A percentile compares a stretch with the other conserved stretches of the same genome.
phyloP scores from a whole-genome alignment of 1,140 invertebrate genomes.

The Caenorhabditis brenneri region DNA sequence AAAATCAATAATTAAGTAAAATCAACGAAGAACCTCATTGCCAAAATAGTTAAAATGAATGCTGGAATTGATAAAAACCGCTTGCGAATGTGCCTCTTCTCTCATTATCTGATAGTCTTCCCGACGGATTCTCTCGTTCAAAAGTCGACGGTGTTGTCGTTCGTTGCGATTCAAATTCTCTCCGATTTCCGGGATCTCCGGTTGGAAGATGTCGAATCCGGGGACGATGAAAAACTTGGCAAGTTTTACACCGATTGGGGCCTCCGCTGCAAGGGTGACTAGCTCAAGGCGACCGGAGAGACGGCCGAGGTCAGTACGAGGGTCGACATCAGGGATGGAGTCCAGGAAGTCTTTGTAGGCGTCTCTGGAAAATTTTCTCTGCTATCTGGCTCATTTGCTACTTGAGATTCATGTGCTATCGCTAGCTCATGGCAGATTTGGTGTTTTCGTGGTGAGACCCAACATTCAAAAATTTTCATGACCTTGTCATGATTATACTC shows the following conservation, averaged over 20 bases:
- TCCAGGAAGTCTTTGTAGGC: not conserved
- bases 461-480: too few relatives aligned
- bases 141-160: not conserved
- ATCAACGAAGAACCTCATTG: not conserved
- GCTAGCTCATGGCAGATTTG: too few relatives aligned
- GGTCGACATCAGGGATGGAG: not conserved
- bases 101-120: not conserved
- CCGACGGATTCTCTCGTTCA: not conserved
- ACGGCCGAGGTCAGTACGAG: not conserved
- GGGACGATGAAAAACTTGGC: not conserved
- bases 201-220: not conserved
- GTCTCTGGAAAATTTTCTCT: not conserved
- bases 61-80: not conserved
- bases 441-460: too few relatives aligned
- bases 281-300: not conserved
- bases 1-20: not conserved
- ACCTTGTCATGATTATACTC: too few relatives aligned
- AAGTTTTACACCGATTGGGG: not conserved
- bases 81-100: not conserved
- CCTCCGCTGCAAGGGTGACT: not conserved
- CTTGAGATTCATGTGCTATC: not conserved
- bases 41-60: not conserved
- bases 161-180: not conserved
- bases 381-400: not conserved
- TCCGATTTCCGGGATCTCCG: not conserved